Evolutionary conservation across 2,888 invertebrate genomes (phyloP), one percentile per base, ranked within the genome.

Genomic region (Gastrophysa polygoni): DNA sequence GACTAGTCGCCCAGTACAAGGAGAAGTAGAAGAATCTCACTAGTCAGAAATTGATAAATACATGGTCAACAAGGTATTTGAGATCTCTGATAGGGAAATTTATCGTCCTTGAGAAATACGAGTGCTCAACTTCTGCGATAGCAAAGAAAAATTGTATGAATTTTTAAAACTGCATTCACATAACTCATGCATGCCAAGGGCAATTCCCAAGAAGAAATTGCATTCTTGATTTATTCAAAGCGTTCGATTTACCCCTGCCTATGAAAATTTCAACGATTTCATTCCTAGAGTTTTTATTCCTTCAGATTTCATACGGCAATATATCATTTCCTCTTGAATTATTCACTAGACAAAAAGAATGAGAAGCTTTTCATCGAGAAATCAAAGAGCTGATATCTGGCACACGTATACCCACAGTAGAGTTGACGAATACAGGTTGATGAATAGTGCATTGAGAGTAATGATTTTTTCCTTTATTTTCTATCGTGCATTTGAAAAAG

Each of bases 331-430:
- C 50, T 20, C n/a, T 8, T 61, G 14, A 49, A 61, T 61, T 38
- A 56, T 61, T 61, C 32, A 61, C 29, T 3, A 17, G 32, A 51
- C 50, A 38, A 50, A 56, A 50, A 47, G 21, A 50, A 56, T 56
- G 56, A 44, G 38, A 61, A 61, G 51, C 57, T 61, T 49, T n/a
- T 18, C 14, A 28, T 49, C 34, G 29, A 44, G 32, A 28, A 61
- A 57, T 61, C 57, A 57, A 61, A 57, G 57, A 55, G 56, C n/a
- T n/a, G 17, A 11, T 49, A 49, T 60, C 49, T 55, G 18, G 16
- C 34, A 28, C 38, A 32, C 6, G 38, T 38, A 38, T 6, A 14
- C 14, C 2, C 10, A 32, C 10, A 32, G 10, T 32, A 10, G 38
- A 52, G 38, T 18, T 38, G 34, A 54, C 24, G 54, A n/a, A n/a